Evolutionary conservation across 2,797 vertebrate species (phyloP).

Genomic region (Pangasius larnaudii): DNA sequence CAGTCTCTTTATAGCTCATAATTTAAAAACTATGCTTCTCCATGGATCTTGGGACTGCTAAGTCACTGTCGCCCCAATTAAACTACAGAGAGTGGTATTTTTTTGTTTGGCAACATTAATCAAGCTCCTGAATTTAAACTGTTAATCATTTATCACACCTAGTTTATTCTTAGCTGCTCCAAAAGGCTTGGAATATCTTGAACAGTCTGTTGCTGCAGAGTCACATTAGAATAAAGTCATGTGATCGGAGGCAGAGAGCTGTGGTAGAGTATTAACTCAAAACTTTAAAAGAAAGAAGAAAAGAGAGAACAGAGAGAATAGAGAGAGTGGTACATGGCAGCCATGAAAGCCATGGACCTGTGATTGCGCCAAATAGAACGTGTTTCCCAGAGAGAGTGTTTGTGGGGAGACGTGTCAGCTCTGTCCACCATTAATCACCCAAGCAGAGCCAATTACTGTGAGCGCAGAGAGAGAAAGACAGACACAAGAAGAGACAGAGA

Average conservation of each 20-base stretch:
- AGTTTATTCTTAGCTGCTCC: constrained; percentile 68
- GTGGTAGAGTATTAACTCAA: constrained; percentile 25
- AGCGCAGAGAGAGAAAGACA: constrained; percentile 37
- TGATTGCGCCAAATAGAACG: constrained; percentile 60
- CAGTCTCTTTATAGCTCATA: not conserved
- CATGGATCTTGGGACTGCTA: constrained; percentile 8
- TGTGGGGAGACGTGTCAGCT: constrained; percentile 73
- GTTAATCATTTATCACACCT: constrained; percentile 68
- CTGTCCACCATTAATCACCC: constrained; percentile 76
- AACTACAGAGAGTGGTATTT: constrained; percentile 22
- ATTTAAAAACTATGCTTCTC: not conserved
- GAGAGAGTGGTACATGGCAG: constrained; percentile 7
- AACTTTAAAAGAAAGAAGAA: constrained; percentile 26
- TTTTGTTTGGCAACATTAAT: constrained; percentile 55
- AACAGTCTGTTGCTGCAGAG: constrained; percentile 64
- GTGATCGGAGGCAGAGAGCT: constrained; percentile 38
- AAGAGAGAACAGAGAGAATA: constrained; percentile 9
- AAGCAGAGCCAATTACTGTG: constrained; percentile 75
- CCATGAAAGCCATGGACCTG: constrained; percentile 45
- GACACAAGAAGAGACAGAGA: constrained; percentile 19
- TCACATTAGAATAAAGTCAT: constrained; percentile 63
- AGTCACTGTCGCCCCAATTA: not conserved
- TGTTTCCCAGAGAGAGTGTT: constrained; percentile 57
- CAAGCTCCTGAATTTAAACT: constrained; percentile 55
- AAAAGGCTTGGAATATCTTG: constrained; percentile 64